phyloP scores from a whole-genome alignment of 2,888 invertebrate species.

The Archips xylosteana region DNA sequence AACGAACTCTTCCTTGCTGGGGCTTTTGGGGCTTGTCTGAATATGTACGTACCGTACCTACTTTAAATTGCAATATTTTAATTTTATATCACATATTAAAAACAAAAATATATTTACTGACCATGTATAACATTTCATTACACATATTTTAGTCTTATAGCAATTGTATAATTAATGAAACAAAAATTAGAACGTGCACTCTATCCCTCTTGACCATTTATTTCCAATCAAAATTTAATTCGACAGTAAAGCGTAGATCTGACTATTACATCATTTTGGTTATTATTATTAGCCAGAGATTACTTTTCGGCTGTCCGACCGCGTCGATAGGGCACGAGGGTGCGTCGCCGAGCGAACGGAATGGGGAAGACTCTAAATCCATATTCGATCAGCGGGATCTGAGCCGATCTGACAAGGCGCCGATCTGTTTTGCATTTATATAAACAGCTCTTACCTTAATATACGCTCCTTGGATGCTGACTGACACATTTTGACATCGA shows the following conservation, averaged over 20 bases:
- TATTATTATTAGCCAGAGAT: constrained; percentile 65
- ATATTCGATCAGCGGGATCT: constrained; percentile 83
- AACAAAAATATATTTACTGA: too few species aligned
- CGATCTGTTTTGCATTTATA: constrained; percentile 86
- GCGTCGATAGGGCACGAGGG: constrained; percentile 71
- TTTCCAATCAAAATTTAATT: constrained; percentile 7
- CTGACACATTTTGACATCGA: constrained; percentile 51
- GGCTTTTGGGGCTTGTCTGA: neutral
- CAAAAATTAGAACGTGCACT: neutral
- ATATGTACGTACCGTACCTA: neutral
- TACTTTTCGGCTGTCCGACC: constrained; percentile 82
- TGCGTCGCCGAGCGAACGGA: constrained; percentile 68
- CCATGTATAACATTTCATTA: too few species aligned
- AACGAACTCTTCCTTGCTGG: constrained; percentile 15
- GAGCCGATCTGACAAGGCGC: constrained; percentile 84
- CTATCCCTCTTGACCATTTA: neutral
- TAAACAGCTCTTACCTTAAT: constrained; percentile 82
- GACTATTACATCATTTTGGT: constrained; percentile 20
- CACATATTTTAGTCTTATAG: neutral
- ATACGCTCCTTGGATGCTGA: constrained; percentile 63
- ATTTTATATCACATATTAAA: neutral
- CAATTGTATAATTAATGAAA: neutral
- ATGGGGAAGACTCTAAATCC: constrained; percentile 81
- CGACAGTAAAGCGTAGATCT: constrained; percentile 2
- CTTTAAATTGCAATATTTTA: neutral